Percentiles rank a stretch among this genome's conserved stretches.
phyloP scores from a whole-genome alignment of 2,797 vertebrate species.

The Enteromius unitaeniatus region DNA sequence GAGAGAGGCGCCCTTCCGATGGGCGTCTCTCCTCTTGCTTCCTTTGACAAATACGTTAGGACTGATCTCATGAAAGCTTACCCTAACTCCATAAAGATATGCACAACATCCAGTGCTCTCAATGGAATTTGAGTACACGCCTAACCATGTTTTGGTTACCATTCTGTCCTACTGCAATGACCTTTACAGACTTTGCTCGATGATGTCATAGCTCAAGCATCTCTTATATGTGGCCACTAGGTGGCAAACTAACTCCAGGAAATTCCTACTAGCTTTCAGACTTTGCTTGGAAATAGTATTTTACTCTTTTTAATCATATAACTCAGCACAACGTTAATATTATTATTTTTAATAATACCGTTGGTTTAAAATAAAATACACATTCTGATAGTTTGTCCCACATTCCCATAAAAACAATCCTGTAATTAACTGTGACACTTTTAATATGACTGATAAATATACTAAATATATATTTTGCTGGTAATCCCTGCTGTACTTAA shows the following conservation, averaged over 20 bases:
- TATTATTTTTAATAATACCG: too few relatives aligned
- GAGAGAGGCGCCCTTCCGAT: constrained; percentile 63
- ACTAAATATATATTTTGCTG: too few relatives aligned
- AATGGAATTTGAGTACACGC: constrained; percentile 39
- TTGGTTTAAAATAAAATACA: too few relatives aligned
- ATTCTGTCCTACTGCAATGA: constrained; percentile 47
- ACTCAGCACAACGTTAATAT: too few relatives aligned
- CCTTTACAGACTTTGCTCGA: constrained; percentile 32
- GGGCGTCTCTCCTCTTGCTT: constrained; percentile 49
- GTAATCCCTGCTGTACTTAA: not conserved
- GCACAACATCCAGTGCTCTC: not conserved
- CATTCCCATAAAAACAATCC: too few relatives aligned
- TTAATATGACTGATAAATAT: too few relatives aligned
- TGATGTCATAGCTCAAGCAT: constrained; percentile 40
- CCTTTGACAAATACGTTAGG: constrained; percentile 36
- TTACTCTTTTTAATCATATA: too few relatives aligned
- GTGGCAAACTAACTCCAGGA: constrained; percentile 39
- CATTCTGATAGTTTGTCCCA: too few relatives aligned
- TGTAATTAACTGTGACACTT: too few relatives aligned
- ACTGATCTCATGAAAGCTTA: constrained; percentile 12
- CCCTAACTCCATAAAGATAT: not conserved
- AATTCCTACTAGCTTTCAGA: not conserved
- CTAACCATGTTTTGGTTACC: constrained; percentile 41
- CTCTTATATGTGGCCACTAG: constrained; percentile 36
- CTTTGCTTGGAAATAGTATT: not conserved